phyloP scores from a whole-genome alignment of 1,140 invertebrate genomes.

The Drosophila simulans region DNA sequence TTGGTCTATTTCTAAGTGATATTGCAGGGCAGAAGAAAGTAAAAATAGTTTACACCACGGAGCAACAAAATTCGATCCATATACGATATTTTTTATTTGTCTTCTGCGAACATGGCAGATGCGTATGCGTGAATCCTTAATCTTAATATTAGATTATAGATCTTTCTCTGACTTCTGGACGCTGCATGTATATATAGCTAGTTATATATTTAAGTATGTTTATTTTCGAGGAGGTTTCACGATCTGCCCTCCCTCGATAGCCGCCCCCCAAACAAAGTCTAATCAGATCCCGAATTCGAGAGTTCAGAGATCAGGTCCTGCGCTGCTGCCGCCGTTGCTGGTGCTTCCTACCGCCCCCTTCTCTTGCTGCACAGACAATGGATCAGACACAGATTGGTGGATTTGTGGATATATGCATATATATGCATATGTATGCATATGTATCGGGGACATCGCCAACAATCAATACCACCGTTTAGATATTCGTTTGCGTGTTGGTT shows the following conservation, averaged over 20 bases:
- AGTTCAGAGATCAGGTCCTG: conserved; percentile 20
- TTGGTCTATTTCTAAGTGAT: neutral
- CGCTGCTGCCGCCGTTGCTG: conserved; percentile 51
- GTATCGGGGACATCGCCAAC: conserved; percentile 5
- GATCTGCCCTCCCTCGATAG: conserved; percentile 7
- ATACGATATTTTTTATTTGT: neutral
- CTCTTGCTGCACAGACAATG: conserved; percentile 54
- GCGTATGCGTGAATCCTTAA: conserved; percentile 22
- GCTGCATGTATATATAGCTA: neutral
- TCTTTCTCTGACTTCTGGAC: conserved; percentile 13
- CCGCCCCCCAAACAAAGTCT: neutral
- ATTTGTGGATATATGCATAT: neutral
- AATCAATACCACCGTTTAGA: conserved; percentile 10
- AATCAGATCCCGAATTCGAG: conserved; percentile 9
- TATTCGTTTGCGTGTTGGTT: conserved; percentile 16
- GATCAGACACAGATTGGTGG: conserved; percentile 27
- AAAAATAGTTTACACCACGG: neutral
- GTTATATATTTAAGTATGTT: no score
- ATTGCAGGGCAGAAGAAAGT: neutral
- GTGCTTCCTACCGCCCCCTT: conserved; percentile 47
- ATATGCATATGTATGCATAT: conserved; percentile 1
- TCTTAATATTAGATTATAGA: neutral
- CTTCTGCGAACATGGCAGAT: neutral
- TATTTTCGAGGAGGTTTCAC: neutral
- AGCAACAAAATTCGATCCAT: conserved; percentile 7